Base-by-base conservation (phyloP, 1,140 invertebrate genomes). In the Drosophila carrolli region DNA sequence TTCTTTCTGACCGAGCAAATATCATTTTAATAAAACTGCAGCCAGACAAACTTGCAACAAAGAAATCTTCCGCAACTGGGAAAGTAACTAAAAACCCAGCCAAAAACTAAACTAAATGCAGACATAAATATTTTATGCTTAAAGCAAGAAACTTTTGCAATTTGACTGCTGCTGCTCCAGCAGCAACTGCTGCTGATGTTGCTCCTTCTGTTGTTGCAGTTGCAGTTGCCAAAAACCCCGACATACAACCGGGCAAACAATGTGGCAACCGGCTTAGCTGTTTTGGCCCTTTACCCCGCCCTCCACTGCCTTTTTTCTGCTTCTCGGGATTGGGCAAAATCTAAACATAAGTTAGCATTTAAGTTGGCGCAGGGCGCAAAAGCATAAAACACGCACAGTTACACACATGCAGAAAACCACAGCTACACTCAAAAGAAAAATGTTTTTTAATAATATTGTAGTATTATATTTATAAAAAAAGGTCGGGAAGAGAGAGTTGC, bases 81-180 rank as follows among this genome's bases (percentile, higher is more conserved):
- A 66, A 84, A 84, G 81, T 63, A 84, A 86, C 83, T 79, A 79
- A 86, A 77, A 77, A 77, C 81, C 79, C 58, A 82, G 71, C 78
- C 78, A 75, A 73, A 83, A 86, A 66, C 83, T 86, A 88, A 86
- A 86, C 82, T 82, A 88, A 86, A 86, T 86, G 83, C 83, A 86
- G 83, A 79, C 83, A 86, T 86, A 88, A 86, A 86, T 86, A 88
- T 86, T 88, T 86, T 88, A 86, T 86, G 83, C 83, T 86, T 86
- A 86, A 86, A 86, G 84, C 80, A 86, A 88, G 77, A 86, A 86
- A 86, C 79, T 88, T 86, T 86, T 86, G 83, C 83, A 86, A 86
- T 86, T 86, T 86, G 83, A 88, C 83, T 86, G 83, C 78, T 79
- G 76, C 71, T 60, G 54, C 53, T 59, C 43, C 46, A 46, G 44